Percentiles rank a stretch among this genome's conserved stretches.
Evolutionary conservation across 2,888 invertebrate species (phyloP).

Genomic region (Eumacrocentrus americanus): DNA sequence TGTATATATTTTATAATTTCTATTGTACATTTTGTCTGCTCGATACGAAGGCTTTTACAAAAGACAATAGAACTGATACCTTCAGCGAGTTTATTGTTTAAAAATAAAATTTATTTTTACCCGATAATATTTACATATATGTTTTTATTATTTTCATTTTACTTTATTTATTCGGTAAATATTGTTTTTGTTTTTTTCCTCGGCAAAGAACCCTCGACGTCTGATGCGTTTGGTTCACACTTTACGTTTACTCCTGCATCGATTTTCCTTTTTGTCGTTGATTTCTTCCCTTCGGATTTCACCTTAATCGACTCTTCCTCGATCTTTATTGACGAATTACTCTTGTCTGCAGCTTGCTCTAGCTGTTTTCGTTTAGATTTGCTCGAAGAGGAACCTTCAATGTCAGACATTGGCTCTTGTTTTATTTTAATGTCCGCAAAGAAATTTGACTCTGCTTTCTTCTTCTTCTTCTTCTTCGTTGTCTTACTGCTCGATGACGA

Average conservation of each 20-base stretch:
- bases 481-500: not conserved
- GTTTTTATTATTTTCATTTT: conserved; percentile 19
- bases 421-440: not conserved
- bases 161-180: conserved; percentile 22
- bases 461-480: not conserved
- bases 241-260: too few species aligned
- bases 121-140: conserved; percentile 9
- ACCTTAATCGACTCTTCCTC: too few species aligned
- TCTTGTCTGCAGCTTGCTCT: not conserved
- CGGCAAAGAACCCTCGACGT: conserved; percentile 4
- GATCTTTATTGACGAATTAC: too few species aligned
- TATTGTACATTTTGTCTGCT: not conserved
- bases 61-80: too few species aligned
- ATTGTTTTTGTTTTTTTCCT: conserved; percentile 31
- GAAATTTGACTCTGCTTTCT: not conserved
- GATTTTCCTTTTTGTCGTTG: too few species aligned
- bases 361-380: not conserved
- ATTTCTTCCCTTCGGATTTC: too few species aligned
- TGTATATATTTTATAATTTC: not conserved
- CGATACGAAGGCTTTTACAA: too few species aligned
- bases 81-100: too few species aligned
- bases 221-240: conserved; percentile 22
- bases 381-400: not conserved
- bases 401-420: conserved; percentile 16
- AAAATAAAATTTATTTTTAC: too few species aligned